phyloP scores from a whole-genome alignment of 2,797 vertebrate species.

The Esox masquinongy region DNA sequence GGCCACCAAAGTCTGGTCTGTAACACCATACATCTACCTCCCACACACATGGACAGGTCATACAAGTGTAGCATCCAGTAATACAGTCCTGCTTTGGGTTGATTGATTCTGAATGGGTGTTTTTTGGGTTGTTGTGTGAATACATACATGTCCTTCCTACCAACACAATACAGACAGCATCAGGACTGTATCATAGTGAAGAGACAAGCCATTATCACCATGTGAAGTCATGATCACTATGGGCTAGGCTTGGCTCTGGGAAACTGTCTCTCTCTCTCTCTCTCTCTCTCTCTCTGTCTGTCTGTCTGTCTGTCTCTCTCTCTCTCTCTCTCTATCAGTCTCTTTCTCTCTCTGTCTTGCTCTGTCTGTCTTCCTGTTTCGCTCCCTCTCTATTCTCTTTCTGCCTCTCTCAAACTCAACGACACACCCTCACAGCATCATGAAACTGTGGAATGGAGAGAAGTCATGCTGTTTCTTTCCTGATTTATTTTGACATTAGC shows the following conservation, averaged over 20 bases:
- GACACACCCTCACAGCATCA: background rate
- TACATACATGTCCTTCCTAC: background rate
- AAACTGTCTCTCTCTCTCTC: background rate
- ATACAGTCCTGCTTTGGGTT: background rate
- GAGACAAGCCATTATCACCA: conserved; percentile 15
- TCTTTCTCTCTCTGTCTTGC: too few species aligned
- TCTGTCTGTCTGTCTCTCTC: too few species aligned
- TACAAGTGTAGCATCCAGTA: background rate
- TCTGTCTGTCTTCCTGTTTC: too few species aligned
- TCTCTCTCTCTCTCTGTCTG: too few species aligned
- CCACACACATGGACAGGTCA: too few species aligned
- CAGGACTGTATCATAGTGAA: background rate
- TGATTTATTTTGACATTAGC: too few species aligned
- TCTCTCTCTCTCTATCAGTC: too few species aligned
- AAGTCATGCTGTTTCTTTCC: too few species aligned
- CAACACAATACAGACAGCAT: background rate
- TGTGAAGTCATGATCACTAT: conserved; percentile 7
- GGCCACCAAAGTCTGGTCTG: too few species aligned
- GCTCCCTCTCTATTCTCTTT: too few species aligned
- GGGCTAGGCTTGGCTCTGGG: background rate
- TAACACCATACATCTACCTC: background rate
- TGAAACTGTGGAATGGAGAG: too few species aligned
- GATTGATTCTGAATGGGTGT: background rate
- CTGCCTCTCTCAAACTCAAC: background rate
- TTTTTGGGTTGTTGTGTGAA: background rate